Base-by-base conservation (phyloP, 1,140 invertebrate species). In the Calephelis virginiensis region DNA sequence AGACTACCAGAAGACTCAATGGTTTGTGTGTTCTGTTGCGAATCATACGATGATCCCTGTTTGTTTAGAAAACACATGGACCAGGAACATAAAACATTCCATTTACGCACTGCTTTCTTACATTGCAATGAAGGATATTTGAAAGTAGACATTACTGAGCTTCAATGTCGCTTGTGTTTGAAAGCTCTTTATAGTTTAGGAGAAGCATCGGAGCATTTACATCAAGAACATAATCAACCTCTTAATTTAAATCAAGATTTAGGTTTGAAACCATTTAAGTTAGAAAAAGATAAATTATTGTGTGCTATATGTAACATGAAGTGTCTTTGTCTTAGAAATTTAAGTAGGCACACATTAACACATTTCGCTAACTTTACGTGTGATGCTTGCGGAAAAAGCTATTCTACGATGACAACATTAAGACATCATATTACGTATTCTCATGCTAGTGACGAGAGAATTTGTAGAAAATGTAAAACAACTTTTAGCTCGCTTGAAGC, bases 331-430 rank as follows among this genome's bases (percentile, higher is more conserved):
- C 61, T 88, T 7, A 70, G 82, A 17, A 77, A 76, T 37, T 69
- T 89, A 14, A 85, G 80, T 48, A 73, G 80, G 12, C 88, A 90
- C 66, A 80, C 81, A 4, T 80, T 91, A 59, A 83, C 80, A 0
- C 89, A 89, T 47, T 91, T 88, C 28, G 77, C 85, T 6, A 90
- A 86, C 5, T 92, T 82, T 69, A 88, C 83, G 0, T 93, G 93
- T 61, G 89, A 92, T 13, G 75, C 82, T n/a, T 93, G 92, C 47
- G 89, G 86, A 0, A 92, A 92, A 60, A 85, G 86, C 0, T 93
- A 91, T 66, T 84, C 88, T 5, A 84, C 85, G 0, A 72, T 72
- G 0, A 75, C 76, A 0, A 75, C 80, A 0, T 61, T 86, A 7
- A 75, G 74, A 45, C 76, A 80, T 49, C 81, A 81, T 28, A 77